Percentiles rank a stretch among this genome's conserved stretches.
phyloP scores from a whole-genome alignment of 2,797 vertebrate genomes.

The Tapera naevia region DNA sequence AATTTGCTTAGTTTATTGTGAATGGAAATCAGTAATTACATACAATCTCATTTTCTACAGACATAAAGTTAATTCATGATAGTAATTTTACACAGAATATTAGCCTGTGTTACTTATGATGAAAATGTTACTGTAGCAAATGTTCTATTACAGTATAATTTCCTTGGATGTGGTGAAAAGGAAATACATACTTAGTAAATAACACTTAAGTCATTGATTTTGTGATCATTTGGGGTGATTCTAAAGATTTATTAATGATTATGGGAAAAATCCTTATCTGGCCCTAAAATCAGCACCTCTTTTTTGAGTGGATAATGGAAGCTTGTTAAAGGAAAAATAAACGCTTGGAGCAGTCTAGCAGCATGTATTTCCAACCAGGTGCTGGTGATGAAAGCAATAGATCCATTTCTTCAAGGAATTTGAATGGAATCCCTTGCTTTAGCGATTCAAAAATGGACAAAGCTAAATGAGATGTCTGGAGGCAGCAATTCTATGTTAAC shows the following conservation, averaged over 20 bases:
- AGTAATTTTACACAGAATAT: constrained; percentile 82
- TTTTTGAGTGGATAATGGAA: neutral
- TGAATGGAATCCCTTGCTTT: neutral
- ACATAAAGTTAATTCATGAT: constrained; percentile 84
- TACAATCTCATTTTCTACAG: constrained; percentile 79
- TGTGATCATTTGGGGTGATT: constrained; percentile 27
- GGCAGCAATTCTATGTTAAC: neutral
- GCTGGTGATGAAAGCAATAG: neutral
- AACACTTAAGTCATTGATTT: constrained; percentile 52
- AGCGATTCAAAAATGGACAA: neutral
- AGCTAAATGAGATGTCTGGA: neutral
- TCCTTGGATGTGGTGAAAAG: constrained; percentile 64
- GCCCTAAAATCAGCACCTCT: neutral
- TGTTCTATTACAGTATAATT: constrained; percentile 56
- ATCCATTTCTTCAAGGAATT: neutral
- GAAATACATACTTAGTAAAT: constrained; percentile 65
- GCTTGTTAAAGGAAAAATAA: neutral
- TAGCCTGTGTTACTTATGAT: constrained; percentile 79
- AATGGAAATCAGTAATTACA: constrained; percentile 85
- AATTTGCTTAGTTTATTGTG: constrained; percentile 86
- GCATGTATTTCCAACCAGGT: neutral
- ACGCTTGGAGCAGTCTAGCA: neutral
- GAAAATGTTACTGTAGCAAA: constrained; percentile 75
- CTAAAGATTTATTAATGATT: neutral
- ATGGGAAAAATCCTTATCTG: neutral